Conservation (phyloP, 2,113 vertebrate species). For the Salvelinus namaycush region DNA sequence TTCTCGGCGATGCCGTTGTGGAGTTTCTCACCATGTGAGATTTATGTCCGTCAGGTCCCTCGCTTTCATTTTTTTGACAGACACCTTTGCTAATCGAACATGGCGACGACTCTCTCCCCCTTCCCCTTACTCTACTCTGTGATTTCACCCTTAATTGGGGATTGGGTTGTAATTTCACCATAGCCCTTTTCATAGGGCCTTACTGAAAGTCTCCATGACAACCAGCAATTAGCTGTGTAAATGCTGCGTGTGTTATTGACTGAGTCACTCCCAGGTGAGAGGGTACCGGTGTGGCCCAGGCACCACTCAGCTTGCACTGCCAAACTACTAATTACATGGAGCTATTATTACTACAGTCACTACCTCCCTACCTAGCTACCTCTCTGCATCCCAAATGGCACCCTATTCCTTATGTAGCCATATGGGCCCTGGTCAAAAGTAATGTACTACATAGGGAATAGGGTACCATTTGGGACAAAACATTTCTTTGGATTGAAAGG, state of each 20-base stretch:
- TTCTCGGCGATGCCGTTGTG: conserved; percentile 97
- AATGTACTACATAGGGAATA: neutral
- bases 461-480: neutral
- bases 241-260: conserved; percentile 37
- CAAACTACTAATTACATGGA: conserved; percentile 57
- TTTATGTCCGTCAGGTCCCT: neutral
- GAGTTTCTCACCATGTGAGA: conserved; percentile 97
- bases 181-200: conserved; percentile 22
- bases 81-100: conserved; percentile 55
- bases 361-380: too few species aligned
- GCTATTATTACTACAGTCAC: conserved; percentile 50
- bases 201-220: conserved; percentile 64
- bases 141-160: conserved; percentile 66
- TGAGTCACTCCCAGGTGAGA: conserved; percentile 61
- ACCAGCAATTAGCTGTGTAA: conserved; percentile 67
- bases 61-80: conserved; percentile 27
- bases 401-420: too few species aligned
- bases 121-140: conserved; percentile 41
- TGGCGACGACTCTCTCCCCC: conserved; percentile 25
- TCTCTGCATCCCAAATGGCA: too few species aligned
- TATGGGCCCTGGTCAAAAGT: too few species aligned
- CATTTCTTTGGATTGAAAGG: neutral
- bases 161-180: conserved; percentile 40
- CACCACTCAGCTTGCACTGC: conserved; percentile 43
- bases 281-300: conserved; percentile 26